Base-by-base conservation (phyloP, 2,888 invertebrate genomes). In the Pseudanteris insignis region DNA sequence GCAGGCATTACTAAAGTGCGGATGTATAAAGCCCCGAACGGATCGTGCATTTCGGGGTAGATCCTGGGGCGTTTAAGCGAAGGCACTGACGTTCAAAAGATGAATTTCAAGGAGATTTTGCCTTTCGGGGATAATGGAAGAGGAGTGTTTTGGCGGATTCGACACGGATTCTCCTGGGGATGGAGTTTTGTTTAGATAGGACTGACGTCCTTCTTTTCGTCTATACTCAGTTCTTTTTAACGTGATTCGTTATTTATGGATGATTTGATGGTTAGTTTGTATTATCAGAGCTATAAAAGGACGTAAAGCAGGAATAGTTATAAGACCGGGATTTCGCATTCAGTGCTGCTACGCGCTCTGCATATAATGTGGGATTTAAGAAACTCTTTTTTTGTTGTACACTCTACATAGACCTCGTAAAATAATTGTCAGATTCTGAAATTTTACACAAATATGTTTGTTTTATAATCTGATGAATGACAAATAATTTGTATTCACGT, bases 31-130 rank as follows among this genome's bases (percentile, higher is more conserved):
- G 58, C 58, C 28, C 21, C 58, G 46, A 58, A 58, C 58, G 58
- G 46, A 51, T 51, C 46, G 38, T 46, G 58, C 24, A 58, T 59
- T 59, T 59, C 51, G 51, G 58, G 58, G 58, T 59, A 40, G 51
- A 51, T 51, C 40, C 50, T 38, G 44, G 50, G 48, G 44, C 51
- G 51, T 59, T 59, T 59, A 59, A 59, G 46, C 50, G 58, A 40
- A 59, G 34, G 58, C 46, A 59, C 58, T 59, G 58, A 59, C 43
- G 51, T 59, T 59, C 58, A 59, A 59, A 59, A 59, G 58, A 59
- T 59, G 58, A 59, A 59, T 59, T 59, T 59, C 58, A 59, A 59
- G 58, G 58, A 59, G 58, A 59, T 59, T 59, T 59, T 38, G 58
- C 46, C 51, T 59, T 51, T 51, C 58, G 34, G 46, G 44, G 58